Conservation (phyloP, 2,888 invertebrate species). For the Patella depressa region DNA sequence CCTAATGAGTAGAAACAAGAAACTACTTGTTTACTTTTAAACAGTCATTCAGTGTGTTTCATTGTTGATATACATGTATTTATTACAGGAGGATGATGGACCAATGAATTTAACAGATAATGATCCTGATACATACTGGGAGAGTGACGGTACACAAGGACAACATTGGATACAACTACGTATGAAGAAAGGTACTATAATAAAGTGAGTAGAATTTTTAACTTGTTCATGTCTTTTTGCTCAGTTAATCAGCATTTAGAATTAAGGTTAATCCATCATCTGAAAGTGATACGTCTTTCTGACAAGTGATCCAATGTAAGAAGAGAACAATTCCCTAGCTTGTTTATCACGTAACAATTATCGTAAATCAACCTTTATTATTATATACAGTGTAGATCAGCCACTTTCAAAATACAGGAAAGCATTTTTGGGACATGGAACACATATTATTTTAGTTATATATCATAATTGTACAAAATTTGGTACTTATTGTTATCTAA, state of each 20-base stretch:
- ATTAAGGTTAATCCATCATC: not conserved
- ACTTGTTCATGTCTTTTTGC: not conserved
- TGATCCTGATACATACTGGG: conserved; percentile 69
- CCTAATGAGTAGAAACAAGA: too few species aligned
- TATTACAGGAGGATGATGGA: conserved; percentile 61
- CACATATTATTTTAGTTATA: too few species aligned
- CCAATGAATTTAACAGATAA: conserved; percentile 66
- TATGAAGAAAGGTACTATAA: conserved; percentile 69
- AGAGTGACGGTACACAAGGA: conserved; percentile 70
- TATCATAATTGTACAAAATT: too few species aligned
- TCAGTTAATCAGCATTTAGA: not conserved
- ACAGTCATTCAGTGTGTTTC: too few species aligned
- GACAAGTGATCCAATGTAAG: not conserved
- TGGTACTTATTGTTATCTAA: too few species aligned
- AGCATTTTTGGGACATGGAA: too few species aligned
- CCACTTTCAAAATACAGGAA: too few species aligned
- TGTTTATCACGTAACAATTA: too few species aligned
- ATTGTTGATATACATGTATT: conserved; percentile 1
- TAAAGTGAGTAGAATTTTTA: conserved; percentile 55
- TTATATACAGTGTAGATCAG: too few species aligned
- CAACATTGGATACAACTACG: conserved; percentile 68
- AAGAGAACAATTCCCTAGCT: too few species aligned
- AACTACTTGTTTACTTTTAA: too few species aligned
- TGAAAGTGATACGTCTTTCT: not conserved
- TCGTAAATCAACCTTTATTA: too few species aligned